Evolutionary conservation across 64 coral and sea anemone genomes (phyloP), one percentile per base, ranked within the genome.

Genomic region (Porites lutea): DNA sequence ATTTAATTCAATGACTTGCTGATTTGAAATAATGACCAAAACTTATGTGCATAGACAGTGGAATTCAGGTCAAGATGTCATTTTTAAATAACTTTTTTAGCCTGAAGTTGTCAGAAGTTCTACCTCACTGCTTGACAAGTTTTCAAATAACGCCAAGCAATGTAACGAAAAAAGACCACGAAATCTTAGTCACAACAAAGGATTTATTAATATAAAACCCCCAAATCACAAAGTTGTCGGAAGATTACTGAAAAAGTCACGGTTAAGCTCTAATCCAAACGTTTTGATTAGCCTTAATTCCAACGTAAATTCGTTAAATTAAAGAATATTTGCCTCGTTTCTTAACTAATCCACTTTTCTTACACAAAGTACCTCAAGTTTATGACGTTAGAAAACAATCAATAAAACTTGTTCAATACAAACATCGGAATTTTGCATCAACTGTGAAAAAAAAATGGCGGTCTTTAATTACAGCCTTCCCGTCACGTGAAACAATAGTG

Each of bases 11-110:
- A 84, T 52, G 7, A 2, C 20, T 65, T 48, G 59, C 79, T 37
- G 79, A 59, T 61, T 65, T 66, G 47, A 52, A 5, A 7, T 84
- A 84, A 84, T 84, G 81, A 48, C 6, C 10, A 63, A 65, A 84
- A 19, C 81, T 51, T 84, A 19, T 84, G 81, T 68, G 46, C 15
- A 16, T 9, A 48, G 2, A 7, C 11, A 12, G 44, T 65, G 62
- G 62, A 5, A 18, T 19, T 2, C 58, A 59, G 13, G 62, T 65
- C 62, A 65, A 65, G 13, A 16, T 19, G 13, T 1, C 4, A 2
- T 65, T 14, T 18, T 13, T 53, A 53, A 77, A 37, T 37, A 37
- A 37, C 27, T 37, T 37, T 37, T 37, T 37, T 37, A 37, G 27
- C 1, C 27, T 16, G 16, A 16, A n/a, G 6, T 8, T 52, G 52